Base-by-base conservation (phyloP, 2,888 invertebrate genomes). In the Drosophila barbarae region DNA sequence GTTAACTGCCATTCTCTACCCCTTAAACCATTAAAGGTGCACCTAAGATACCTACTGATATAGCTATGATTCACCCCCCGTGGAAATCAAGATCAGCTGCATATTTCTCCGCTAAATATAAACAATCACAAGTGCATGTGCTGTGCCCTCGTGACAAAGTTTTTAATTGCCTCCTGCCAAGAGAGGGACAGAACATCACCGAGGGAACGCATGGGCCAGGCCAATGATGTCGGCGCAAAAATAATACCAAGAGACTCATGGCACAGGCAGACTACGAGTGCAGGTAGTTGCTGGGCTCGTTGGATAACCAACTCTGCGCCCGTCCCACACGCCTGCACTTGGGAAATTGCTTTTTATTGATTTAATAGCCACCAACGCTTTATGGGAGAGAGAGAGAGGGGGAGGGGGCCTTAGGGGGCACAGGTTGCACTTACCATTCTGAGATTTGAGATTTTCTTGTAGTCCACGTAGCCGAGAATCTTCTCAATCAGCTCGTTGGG, bases 401-500 rank as follows among this genome's bases (percentile, higher is more conserved):
- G 2, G 18, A 2, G 42, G n/a, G 42, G 10, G 10, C 23, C 13
- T 7, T 21, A 26, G 26, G 23, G 13, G 21, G n/a, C 13, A 30
- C 46, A 26, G 15, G n/a, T 13, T 35, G 50, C 44, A 91, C 92
- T 93, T 91, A 96, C 96, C 91, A 93, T 91, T 90, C 96, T 92
- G 76, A 95, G 89, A 86, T 95, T 94, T 65, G 95, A 94, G 76
- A 95, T 92, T 87, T 92, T 93, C 88, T 95, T 95, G 89, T 92
- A 96, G 76, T 93, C 93, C 83, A 95, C 88, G 86, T 93, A 93
- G 71, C 93, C 91, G 78, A 95, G 92, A 76, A 96, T 94, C 89
- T 95, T 95, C 86, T 95, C 94, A 69, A 95, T 90, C 73, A 96
- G 91, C 90, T 96, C 96, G 76, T 92, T 91, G 23, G 96, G 96